Evolutionary conservation across 2,113 vertebrate species (phyloP).

Genomic region (Octodon degus): DNA sequence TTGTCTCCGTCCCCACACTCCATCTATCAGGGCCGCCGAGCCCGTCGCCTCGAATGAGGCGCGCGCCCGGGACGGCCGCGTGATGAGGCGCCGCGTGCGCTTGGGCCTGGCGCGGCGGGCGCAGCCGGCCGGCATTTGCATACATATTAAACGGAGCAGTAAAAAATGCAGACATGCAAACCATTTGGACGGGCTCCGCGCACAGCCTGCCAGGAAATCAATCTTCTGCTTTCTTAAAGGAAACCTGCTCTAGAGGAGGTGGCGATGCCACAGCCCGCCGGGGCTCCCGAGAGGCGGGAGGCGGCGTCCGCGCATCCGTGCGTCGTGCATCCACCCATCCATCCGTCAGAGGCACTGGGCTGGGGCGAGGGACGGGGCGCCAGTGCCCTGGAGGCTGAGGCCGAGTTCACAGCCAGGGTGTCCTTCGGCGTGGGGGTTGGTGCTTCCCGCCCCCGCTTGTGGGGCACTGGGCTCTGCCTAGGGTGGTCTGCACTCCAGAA

Average conservation of each 20-base stretch:
- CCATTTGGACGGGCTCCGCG: constrained; percentile 89
- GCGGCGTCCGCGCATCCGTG: not conserved
- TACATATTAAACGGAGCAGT: constrained; percentile 91
- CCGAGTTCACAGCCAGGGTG: not conserved
- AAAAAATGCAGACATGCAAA: constrained; percentile 91
- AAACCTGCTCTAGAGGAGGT: constrained; percentile 77
- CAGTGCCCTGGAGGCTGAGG: not conserved
- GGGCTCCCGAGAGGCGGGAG: not conserved
- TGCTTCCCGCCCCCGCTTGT: not conserved
- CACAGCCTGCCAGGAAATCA: constrained; percentile 89
- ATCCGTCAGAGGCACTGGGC: not conserved
- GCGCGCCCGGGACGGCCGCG: constrained; percentile 85
- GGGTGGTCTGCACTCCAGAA: not conserved
- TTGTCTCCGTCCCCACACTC: constrained; percentile 86
- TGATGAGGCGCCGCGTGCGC: constrained; percentile 89
- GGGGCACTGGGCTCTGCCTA: not conserved
- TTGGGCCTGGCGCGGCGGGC: constrained; percentile 85
- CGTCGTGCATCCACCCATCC: not conserved
- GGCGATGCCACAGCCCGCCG: constrained; percentile 58
- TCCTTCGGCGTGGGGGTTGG: not conserved
- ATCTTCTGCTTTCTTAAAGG: constrained; percentile 87
- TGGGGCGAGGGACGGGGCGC: not conserved
- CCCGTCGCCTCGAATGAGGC: constrained; percentile 87
- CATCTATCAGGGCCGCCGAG: constrained; percentile 89
- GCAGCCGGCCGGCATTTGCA: constrained; percentile 89